These are phyloP conservation scores for Pteronura brasiliensis DNA, from an alignment of 2,113 vertebrate species.

Conservation along the genomic window DNA sequence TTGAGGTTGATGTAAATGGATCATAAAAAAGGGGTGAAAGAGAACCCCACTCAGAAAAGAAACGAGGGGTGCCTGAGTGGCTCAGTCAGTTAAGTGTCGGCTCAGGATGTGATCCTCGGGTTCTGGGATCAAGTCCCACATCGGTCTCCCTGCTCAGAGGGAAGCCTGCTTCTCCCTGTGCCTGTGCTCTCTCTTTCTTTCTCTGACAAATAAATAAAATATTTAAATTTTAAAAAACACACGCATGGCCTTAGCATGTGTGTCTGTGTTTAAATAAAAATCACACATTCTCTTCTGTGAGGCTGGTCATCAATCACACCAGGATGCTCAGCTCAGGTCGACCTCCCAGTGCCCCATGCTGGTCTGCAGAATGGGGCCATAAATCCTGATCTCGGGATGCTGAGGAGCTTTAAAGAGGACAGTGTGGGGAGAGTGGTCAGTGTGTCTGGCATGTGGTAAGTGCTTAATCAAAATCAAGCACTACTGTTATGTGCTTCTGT, in stretches of 20 bases:
- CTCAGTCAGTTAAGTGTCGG: no score
- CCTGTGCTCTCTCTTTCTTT: no score
- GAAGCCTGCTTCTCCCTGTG: no score
- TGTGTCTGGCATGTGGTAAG: not conserved
- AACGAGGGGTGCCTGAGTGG: not conserved
- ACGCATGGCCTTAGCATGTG: not conserved
- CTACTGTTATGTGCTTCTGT: not conserved
- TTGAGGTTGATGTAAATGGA: not conserved
- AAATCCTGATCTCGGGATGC: not conserved
- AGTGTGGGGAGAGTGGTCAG: not conserved
- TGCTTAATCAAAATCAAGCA: not conserved
- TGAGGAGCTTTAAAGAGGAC: not conserved
- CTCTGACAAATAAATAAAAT: no score
- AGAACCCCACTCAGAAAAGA: not conserved
- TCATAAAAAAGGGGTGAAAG: not conserved
- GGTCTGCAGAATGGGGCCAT: not conserved
- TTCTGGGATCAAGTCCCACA: no score
- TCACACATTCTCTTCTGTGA: not conserved
- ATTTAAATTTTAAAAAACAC: no score
- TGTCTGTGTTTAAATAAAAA: not conserved
- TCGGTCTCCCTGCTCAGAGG: no score
- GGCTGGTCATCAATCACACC: not conserved
- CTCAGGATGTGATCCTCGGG: no score
- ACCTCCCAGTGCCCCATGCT: not conserved
- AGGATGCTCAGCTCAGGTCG: rapidly evolving